phyloP scores from a whole-genome alignment of 2,888 invertebrate genomes.

The Smittia aterrima region DNA sequence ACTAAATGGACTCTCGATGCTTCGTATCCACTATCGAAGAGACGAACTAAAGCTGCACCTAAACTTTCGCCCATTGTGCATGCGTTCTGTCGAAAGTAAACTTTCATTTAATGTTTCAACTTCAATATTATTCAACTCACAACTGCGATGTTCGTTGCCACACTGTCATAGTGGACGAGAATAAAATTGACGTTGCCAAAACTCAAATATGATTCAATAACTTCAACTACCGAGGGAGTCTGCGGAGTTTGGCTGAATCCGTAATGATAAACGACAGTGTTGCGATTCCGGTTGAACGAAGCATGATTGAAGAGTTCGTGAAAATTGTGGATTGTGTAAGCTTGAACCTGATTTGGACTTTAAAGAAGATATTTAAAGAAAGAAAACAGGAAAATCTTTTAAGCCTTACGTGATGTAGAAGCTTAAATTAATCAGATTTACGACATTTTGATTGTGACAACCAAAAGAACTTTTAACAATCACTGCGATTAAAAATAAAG shows the following conservation, averaged over 20 bases:
- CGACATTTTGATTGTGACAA: background rate
- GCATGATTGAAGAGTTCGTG: background rate
- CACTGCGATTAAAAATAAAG: too few relatives aligned
- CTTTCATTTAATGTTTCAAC: too few relatives aligned
- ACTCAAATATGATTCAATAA: background rate
- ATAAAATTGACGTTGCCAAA: background rate
- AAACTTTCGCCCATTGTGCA: background rate
- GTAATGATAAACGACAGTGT: slow-evolving; percentile 23
- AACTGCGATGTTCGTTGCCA: background rate
- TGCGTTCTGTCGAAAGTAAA: background rate
- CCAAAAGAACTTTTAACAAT: background rate
- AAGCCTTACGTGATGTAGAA: background rate
- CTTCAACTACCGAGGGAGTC: background rate
- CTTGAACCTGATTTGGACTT: background rate
- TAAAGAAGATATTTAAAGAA: background rate
- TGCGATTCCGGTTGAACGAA: background rate
- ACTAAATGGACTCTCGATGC: background rate
- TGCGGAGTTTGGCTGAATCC: background rate
- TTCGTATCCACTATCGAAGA: background rate
- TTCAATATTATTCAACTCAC: background rate
- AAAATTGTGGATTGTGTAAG: background rate
- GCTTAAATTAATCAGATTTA: background rate
- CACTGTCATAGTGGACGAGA: background rate
- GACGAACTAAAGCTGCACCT: background rate
- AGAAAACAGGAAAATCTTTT: background rate